phyloP scores from a whole-genome alignment of 1,140 invertebrate species.

The Aphis craccivora region DNA sequence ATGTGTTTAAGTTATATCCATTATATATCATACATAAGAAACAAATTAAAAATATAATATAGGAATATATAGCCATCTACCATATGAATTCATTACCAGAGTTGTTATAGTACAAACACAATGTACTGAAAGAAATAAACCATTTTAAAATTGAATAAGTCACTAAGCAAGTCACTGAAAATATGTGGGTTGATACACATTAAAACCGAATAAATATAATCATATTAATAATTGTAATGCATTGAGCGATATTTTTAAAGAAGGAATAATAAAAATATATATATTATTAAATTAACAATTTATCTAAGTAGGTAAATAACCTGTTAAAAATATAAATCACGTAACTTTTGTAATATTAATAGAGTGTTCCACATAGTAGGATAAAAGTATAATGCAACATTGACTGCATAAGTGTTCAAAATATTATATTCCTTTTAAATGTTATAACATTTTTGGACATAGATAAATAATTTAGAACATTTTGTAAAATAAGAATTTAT shows the following conservation, averaged over 20 bases:
- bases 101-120: background rate
- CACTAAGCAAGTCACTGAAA: background rate
- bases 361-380: background rate
- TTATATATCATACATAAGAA: background rate
- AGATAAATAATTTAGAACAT: background rate
- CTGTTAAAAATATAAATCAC: background rate
- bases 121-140: background rate
- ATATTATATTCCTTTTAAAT: background rate
- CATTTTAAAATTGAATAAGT: background rate
- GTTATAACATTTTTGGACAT: too few species aligned
- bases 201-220: too few species aligned
- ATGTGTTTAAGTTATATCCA: background rate
- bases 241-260: background rate
- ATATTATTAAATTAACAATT: background rate
- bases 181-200: background rate
- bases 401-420: background rate
- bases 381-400: background rate
- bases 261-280: background rate
- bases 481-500: background rate
- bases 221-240: background rate
- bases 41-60: slow-evolving; percentile 2
- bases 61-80: background rate
- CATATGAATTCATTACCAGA: background rate
- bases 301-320: too few species aligned
- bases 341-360: too few species aligned